phyloP scores from a whole-genome alignment of 2,113 vertebrate genomes.

The Cephalopholis sonnerati region DNA sequence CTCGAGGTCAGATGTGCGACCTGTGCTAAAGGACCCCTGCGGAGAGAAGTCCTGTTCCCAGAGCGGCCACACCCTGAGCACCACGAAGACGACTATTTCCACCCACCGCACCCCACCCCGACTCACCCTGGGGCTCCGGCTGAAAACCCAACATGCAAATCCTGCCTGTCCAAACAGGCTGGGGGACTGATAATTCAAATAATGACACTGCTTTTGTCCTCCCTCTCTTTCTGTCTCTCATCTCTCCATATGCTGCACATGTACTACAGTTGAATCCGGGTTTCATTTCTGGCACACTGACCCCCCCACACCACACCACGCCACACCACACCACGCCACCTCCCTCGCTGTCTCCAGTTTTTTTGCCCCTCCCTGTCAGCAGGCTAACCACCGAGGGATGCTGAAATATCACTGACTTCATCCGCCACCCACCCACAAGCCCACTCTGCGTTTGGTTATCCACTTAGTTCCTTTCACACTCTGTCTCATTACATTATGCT shows the following conservation, averaged over 20 bases:
- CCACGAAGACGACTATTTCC: slow-evolving; percentile 55
- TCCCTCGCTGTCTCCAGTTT: slow-evolving; percentile 52
- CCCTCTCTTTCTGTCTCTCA: slow-evolving; percentile 29
- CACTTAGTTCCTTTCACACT: slow-evolving; percentile 73
- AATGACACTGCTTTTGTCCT: slow-evolving; percentile 63
- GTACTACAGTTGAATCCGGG: slow-evolving; percentile 40
- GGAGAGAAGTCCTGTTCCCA: slow-evolving; percentile 49
- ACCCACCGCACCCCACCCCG: slow-evolving; percentile 46
- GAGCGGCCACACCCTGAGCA: slow-evolving; percentile 71
- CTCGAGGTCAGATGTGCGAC: slow-evolving; percentile 42
- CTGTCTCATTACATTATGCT: slow-evolving; percentile 76
- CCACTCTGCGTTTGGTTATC: slow-evolving; percentile 71
- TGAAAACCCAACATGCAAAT: slow-evolving; percentile 75
- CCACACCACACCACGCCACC: slow-evolving; percentile 3
- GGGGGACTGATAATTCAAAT: slow-evolving; percentile 65
- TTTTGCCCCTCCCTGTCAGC: slow-evolving; percentile 60
- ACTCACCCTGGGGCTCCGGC: slow-evolving; percentile 56
- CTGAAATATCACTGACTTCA: slow-evolving; percentile 79
- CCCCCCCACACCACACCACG: neutral
- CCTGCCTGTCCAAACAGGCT: slow-evolving; percentile 74
- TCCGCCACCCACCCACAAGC: slow-evolving; percentile 63
- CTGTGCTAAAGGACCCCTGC: slow-evolving; percentile 28
- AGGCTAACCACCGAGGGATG: slow-evolving; percentile 66
- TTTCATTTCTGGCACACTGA: slow-evolving; percentile 48
- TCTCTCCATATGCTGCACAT: slow-evolving; percentile 52